Evolutionary conservation across 2,888 invertebrate species (phyloP), one percentile per base, ranked within the genome.

Genomic region (Teleiodes luculella): DNA sequence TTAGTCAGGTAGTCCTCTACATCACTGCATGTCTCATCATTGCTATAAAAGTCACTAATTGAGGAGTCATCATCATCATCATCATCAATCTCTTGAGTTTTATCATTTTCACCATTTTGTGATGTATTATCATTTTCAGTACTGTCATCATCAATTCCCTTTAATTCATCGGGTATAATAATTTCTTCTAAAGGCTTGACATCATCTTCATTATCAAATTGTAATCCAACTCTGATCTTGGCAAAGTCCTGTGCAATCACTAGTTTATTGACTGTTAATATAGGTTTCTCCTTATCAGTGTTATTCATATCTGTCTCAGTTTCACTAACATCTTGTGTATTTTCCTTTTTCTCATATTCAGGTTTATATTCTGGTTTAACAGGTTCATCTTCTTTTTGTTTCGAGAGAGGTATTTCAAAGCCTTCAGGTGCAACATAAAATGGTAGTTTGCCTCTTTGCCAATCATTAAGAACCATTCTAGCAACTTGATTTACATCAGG

Each of bases 371-470:
- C 74, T 10, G 60, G 43, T 47, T 58, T 57, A 41, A 58, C 64
- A 18, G 58, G 49, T 57, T 69, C 68, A 49, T 72, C 73, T 47
- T 64, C 70, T 53, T 70, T 66, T 59, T 79, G 78, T 59, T 90
- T 88, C n/a, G 91, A 80, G 61, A 93, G 80, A 2, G 95, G 94
- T 48, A 91, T 83, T 80, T 95, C 95, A 83, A 92, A 96, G 1
- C 95, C 95, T 64, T 95, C 94, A 13, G 98, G 98, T 45, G 94
- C 91, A 3, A 97, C 94, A 89, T 97, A 99, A 83, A 96, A 99
- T 0, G 99, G 98, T 52, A 99, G 86, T 83, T 97, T 98, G 4
- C 99, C 99, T 70, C 99, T 92, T 85, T 99, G 99, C 96, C 98
- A 99, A 82, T 99, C 99, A 88, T 99, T 99, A 1, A 99, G 91